phyloP scores from a whole-genome alignment of 2,888 invertebrate genomes.

The Stegana nigrithorax region DNA sequence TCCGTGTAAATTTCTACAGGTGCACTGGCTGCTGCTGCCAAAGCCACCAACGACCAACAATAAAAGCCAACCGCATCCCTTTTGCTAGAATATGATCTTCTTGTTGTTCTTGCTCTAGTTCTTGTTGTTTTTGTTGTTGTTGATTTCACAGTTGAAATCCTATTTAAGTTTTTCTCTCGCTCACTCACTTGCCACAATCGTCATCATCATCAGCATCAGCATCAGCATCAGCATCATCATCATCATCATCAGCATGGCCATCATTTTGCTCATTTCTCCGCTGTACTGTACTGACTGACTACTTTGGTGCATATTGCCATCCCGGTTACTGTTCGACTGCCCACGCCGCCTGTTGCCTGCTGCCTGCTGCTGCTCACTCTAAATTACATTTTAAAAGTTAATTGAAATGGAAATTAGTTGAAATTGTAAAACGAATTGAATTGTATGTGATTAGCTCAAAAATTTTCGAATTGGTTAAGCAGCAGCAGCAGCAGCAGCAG shows the following conservation, averaged over 20 bases:
- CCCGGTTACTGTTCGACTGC: background rate
- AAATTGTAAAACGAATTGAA: slow-evolving; percentile 67
- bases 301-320: too few relatives aligned
- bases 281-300: too few relatives aligned
- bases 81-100: too few relatives aligned
- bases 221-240: slow-evolving; percentile 17
- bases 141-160: slow-evolving; percentile 57
- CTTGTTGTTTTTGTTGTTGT: slow-evolving; percentile 10
- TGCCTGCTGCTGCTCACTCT: slow-evolving; percentile 39
- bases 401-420: slow-evolving; percentile 68
- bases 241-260: slow-evolving; percentile 37
- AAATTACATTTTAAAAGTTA: slow-evolving; percentile 67
- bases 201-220: slow-evolving; percentile 30
- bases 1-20: slow-evolving; percentile 4
- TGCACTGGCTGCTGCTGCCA: too few relatives aligned
- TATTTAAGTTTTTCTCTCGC: slow-evolving; percentile 55
- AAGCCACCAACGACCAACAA: too few relatives aligned
- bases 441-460: slow-evolving; percentile 65
- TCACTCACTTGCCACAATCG: slow-evolving; percentile 40
- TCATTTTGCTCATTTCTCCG: background rate
- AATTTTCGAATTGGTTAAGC: slow-evolving; percentile 60
- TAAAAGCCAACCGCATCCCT: too few relatives aligned
- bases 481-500: slow-evolving; percentile 25
- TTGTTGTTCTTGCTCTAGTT: background rate
- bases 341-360: background rate